Evolutionary conservation across 1,140 invertebrate species (phyloP), one percentile per base, ranked within the genome.

Genomic region (Contarinia nasturtii): DNA sequence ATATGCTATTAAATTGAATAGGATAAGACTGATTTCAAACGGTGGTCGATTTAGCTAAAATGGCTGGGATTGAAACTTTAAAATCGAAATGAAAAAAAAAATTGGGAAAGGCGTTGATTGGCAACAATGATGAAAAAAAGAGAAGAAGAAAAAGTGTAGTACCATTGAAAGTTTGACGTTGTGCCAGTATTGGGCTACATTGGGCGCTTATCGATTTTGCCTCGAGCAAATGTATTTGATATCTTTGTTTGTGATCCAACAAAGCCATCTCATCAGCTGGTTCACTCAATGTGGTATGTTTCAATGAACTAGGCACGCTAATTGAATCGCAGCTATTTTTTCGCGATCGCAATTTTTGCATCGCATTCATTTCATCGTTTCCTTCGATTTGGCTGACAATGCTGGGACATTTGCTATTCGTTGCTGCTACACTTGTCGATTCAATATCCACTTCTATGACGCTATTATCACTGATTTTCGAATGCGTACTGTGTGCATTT

Each of bases 141-240:
- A 3, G 10, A 27, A 27, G 27, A 27, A 27, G 27, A 27, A 27
- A 27, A 27, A 27, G 10, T 5, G 27, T 5, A 3, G 27, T 27
- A 27, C 27, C 27, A 27, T 27, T 27, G 27, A 27, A 27, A 27
- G 27, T 27, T 27, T 27, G 27, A 44, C 59, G 58, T 45, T 59
- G 53, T 20, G 57, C 57, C 38, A 63, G 57, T 34, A 61, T 56
- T 37, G 61, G 61, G 44, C 61, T 63, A 40, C 60, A 62, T 45
- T 62, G 61, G 20, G 61, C 61, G 33, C 61, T 63, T 5, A 63
- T 63, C 5, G 61, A 63, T 36, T 59, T 60, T 14, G 61, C 61
- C 43, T 63, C 61, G 20, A 63, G 50, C 12, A 63, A 56, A 33
- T 57, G 59, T 44, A 60, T 47, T 8, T 58, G 46, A 43, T 57